Percentiles rank a stretch among this genome's conserved stretches.
phyloP scores from a whole-genome alignment of 2,888 invertebrate species.

The Dexiosoma caninum region DNA sequence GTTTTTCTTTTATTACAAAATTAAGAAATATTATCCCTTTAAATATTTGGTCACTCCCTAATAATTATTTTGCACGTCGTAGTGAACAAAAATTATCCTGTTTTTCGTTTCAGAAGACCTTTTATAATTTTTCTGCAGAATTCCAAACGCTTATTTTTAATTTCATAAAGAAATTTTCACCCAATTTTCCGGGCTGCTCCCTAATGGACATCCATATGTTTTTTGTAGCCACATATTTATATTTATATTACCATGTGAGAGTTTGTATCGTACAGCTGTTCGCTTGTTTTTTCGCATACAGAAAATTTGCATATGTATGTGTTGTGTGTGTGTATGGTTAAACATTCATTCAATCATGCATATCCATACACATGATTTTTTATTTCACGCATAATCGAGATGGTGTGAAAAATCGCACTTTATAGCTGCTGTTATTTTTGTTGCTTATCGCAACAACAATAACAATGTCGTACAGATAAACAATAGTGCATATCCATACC shows the following conservation, averaged over 20 bases:
- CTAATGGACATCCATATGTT: background rate
- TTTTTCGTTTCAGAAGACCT: no score
- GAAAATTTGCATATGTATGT: background rate
- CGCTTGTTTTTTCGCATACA: background rate
- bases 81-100: no score
- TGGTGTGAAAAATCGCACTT: constrained; percentile 74
- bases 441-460: constrained; percentile 25
- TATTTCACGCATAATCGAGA: constrained; percentile 63
- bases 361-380: constrained; percentile 63
- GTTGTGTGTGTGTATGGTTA: background rate
- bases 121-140: no score
- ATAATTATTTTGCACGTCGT: no score
- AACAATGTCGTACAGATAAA: constrained; percentile 45
- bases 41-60: no score
- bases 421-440: constrained; percentile 46
- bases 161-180: no score
- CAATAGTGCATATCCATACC: constrained; percentile 3
- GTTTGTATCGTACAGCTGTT: background rate
- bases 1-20: no score
- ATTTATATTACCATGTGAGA: background rate
- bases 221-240: no score
- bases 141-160: no score
- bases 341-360: constrained; percentile 53
- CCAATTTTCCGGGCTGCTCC: background rate
- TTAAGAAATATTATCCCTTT: no score